Conservation (phyloP, 2,113 vertebrate species). For the Mustela lutreola region DNA sequence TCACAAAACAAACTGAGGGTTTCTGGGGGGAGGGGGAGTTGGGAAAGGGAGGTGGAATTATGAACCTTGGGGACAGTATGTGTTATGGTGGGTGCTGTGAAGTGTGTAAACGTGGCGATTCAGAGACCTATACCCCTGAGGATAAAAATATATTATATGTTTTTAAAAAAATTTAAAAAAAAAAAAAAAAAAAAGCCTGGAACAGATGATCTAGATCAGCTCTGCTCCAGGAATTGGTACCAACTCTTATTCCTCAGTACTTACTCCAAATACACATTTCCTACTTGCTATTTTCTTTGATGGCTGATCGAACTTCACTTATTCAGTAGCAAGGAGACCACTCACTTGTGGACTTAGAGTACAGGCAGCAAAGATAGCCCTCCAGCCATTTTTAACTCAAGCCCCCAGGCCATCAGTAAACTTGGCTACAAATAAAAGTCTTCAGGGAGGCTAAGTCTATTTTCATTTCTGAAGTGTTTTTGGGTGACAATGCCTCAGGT, state of each 20-base stretch:
- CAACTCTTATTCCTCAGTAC: neutral
- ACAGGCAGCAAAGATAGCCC: neutral
- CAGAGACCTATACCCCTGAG: too few species aligned
- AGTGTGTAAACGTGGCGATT: too few species aligned
- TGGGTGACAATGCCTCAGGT: neutral
- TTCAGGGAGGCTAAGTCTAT: neutral
- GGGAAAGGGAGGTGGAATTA: too few species aligned
- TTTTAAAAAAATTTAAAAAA: too few species aligned
- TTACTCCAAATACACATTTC: neutral
- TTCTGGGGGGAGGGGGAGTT: too few species aligned
- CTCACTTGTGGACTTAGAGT: neutral
- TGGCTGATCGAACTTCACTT: neutral
- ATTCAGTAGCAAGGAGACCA: neutral
- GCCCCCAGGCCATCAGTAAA: neutral
- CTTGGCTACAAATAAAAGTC: neutral
- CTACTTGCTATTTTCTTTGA: neutral
- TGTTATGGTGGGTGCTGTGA: too few species aligned
- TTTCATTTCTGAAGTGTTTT: slow-evolving; percentile 35
- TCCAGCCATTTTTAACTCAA: slow-evolving; percentile 35
- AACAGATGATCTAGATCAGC: neutral
- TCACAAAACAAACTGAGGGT: too few species aligned
- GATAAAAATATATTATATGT: too few species aligned
- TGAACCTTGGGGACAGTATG: too few species aligned
- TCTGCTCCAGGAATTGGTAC: neutral
- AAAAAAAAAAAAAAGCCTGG: neutral